phyloP scores from a whole-genome alignment of 2,888 invertebrate genomes.

The Autographa pulchrina region DNA sequence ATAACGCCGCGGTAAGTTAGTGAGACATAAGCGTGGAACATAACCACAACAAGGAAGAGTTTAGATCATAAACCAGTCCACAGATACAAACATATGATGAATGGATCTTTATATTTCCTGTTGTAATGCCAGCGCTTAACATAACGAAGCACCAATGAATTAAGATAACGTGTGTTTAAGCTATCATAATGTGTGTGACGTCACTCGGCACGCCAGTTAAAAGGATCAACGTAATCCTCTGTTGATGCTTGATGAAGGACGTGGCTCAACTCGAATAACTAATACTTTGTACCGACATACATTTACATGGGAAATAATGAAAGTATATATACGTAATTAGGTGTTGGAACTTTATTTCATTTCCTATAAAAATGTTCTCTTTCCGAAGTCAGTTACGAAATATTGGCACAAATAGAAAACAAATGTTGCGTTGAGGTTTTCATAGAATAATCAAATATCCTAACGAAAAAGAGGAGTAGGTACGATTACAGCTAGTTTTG shows the following conservation, averaged over 20 bases:
- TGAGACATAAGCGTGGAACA: background rate
- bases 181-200: slow-evolving; percentile 24
- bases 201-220: slow-evolving; percentile 34
- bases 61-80: background rate
- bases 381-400: too few species aligned
- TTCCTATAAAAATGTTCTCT: too few species aligned
- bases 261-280: slow-evolving; percentile 24
- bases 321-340: background rate
- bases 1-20: too few species aligned
- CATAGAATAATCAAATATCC: too few species aligned
- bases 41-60: background rate
- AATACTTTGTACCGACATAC: slow-evolving; percentile 12
- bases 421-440: too few species aligned
- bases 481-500: too few species aligned
- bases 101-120: background rate
- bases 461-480: too few species aligned
- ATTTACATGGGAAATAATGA: background rate
- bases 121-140: background rate
- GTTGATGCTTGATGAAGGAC: slow-evolving; percentile 38
- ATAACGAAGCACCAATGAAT: background rate
- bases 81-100: slow-evolving; percentile 8
- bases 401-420: too few species aligned
- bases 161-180: slow-evolving; percentile 16
- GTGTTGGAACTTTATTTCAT: background rate
- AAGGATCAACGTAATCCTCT: slow-evolving; percentile 43